Evolutionary conservation across 2,888 invertebrate genomes (phyloP).

Genomic region (Ganaspis brasiliensis): DNA sequence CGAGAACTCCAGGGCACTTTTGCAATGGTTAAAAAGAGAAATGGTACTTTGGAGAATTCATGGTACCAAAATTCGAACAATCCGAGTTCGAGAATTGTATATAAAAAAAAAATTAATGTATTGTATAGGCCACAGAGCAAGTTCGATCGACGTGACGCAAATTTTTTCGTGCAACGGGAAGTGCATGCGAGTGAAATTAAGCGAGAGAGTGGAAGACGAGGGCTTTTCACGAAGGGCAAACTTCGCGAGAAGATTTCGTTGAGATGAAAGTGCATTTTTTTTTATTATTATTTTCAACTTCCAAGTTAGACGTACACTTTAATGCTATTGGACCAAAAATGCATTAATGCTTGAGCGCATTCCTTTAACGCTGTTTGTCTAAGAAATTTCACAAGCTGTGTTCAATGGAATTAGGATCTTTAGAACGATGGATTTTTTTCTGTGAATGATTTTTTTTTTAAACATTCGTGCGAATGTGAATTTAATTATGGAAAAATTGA

Average conservation of each 20-base stretch:
- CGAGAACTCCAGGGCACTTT: conserved; percentile 31
- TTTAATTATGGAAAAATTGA: background rate
- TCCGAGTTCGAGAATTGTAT: conserved; percentile 57
- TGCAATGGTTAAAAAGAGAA: conserved; percentile 8
- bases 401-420: background rate
- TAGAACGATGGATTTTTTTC: conserved; percentile 26
- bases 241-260: conserved; percentile 27
- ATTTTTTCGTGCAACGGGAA: conserved; percentile 42
- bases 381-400: background rate
- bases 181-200: conserved; percentile 34
- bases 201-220: conserved; percentile 24
- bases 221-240: conserved; percentile 28
- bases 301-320: conserved; percentile 17
- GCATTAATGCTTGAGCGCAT: conserved; percentile 18
- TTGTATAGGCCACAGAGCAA: conserved; percentile 54
- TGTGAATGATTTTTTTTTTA: too few species aligned
- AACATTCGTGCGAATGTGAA: too few species aligned
- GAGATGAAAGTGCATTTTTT: conserved; percentile 24
- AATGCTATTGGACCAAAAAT: conserved; percentile 44
- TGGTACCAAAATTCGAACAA: conserved; percentile 5
- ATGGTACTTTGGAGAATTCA: background rate
- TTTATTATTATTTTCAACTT: conserved; percentile 5
- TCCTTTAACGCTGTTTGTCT: conserved; percentile 3
- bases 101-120: conserved; percentile 56
- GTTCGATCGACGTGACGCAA: conserved; percentile 51